Evolutionary conservation across 2,888 invertebrate genomes (phyloP).

Genomic region (Xestoiulus laeticollis): DNA sequence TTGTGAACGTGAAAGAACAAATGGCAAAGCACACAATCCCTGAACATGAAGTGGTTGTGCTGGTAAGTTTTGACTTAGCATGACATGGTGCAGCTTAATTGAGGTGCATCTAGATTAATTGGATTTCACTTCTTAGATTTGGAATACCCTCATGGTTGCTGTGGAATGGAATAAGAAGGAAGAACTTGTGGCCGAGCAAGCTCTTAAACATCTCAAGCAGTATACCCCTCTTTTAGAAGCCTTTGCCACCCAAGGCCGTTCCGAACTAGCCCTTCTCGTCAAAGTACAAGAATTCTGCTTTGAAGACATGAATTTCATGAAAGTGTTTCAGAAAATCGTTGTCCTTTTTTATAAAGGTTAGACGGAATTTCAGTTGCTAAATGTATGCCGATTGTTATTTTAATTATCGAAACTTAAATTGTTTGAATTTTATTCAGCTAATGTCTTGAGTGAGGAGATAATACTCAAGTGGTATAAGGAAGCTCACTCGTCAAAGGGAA

Average conservation of each 20-base stretch:
- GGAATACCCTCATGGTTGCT: slow-evolving; percentile 93
- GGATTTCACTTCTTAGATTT: slow-evolving; percentile 71
- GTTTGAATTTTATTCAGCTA: slow-evolving; percentile 70
- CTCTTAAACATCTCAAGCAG: slow-evolving; percentile 72
- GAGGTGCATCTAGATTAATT: background rate
- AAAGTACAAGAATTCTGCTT: slow-evolving; percentile 98
- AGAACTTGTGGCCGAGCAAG: slow-evolving; percentile 89
- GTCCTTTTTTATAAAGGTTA: slow-evolving; percentile 94
- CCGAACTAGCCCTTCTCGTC: slow-evolving; percentile 86
- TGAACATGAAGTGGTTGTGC: slow-evolving; percentile 88
- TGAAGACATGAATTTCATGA: slow-evolving; percentile 99
- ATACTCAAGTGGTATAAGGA: slow-evolving; percentile 97
- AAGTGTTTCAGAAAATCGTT: slow-evolving; percentile 96
- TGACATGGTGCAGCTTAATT: background rate
- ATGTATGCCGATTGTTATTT: slow-evolving; percentile 31
- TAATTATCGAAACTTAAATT: background rate
- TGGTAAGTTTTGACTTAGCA: slow-evolving; percentile 68
- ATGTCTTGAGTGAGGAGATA: slow-evolving; percentile 93
- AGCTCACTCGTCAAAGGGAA: slow-evolving; percentile 91
- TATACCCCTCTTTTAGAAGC: slow-evolving; percentile 87
- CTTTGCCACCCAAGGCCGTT: slow-evolving; percentile 84
- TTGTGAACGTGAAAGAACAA: slow-evolving; percentile 85
- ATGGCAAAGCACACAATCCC: slow-evolving; percentile 83
- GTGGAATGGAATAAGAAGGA: slow-evolving; percentile 99
- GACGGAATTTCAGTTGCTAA: background rate